Percentiles rank a stretch among this genome's conserved stretches.
phyloP scores from a whole-genome alignment of 2,113 vertebrate genomes.

The Oplegnathus fasciatus region DNA sequence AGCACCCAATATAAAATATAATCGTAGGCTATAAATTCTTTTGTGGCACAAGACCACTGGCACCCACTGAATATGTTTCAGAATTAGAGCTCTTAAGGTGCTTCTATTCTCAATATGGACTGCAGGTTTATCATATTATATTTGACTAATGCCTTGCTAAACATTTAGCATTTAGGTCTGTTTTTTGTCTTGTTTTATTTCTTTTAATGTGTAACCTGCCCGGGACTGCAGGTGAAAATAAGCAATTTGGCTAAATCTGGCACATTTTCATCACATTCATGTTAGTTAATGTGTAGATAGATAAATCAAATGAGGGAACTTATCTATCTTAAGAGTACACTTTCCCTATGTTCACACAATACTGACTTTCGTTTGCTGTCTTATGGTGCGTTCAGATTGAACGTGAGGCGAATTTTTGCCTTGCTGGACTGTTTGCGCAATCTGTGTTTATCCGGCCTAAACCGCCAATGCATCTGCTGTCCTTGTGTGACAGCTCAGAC shows the following conservation, averaged over 20 bases:
- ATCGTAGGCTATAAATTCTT: constrained; percentile 69
- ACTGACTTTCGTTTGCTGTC: neutral
- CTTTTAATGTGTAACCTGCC: neutral
- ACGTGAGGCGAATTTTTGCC: neutral
- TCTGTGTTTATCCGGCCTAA: constrained; percentile 6
- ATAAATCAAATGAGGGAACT: neutral
- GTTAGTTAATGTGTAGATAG: neutral
- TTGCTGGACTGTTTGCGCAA: neutral
- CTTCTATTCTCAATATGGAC: neutral
- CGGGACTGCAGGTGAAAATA: neutral
- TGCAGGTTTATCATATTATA: constrained; percentile 7
- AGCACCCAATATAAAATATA: constrained; percentile 67
- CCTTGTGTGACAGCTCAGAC: neutral
- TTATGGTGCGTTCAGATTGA: neutral
- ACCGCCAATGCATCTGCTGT: neutral
- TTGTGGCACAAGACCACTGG: constrained; percentile 21
- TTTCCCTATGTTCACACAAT: neutral
- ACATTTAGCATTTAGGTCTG: neutral
- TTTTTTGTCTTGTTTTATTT: neutral
- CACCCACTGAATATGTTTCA: constrained; percentile 36
- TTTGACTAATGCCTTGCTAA: neutral
- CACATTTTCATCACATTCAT: neutral
- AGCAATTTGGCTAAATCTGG: neutral
- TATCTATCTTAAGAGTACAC: neutral
- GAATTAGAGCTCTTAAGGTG: constrained; percentile 1